Percentiles rank a stretch among this genome's conserved stretches.
Conservation (phyloP, 2,888 invertebrate genomes). For the Euphydryas editha region DNA sequence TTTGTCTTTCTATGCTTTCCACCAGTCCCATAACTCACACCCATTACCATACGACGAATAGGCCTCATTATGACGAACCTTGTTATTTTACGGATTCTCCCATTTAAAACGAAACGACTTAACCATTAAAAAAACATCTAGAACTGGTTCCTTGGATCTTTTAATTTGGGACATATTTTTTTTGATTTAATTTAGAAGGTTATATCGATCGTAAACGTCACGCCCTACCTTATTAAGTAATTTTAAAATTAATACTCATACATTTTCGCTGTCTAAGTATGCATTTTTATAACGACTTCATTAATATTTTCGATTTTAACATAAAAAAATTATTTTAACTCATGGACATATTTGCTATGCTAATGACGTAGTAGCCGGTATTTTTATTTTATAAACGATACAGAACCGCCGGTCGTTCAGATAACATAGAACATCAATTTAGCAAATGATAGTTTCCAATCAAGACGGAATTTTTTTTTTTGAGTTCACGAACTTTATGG, state of each 20-base stretch:
- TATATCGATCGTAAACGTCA: slow-evolving; percentile 23
- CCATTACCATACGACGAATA: slow-evolving; percentile 45
- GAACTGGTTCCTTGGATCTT: slow-evolving; percentile 41
- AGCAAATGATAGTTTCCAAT: slow-evolving; percentile 36
- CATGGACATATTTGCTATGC: slow-evolving; percentile 2
- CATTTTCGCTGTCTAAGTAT: not conserved
- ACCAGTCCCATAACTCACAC: slow-evolving; percentile 42
- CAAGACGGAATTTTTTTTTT: slow-evolving; percentile 30
- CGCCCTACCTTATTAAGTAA: not conserved
- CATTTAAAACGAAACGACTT: slow-evolving; percentile 40
- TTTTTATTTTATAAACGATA: slow-evolving; percentile 16
- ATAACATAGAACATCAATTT: slow-evolving; percentile 35
- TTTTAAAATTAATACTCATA: slow-evolving; percentile 1
- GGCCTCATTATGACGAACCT: slow-evolving; percentile 42
- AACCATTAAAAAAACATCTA: slow-evolving; percentile 28
- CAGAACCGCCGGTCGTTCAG: slow-evolving; percentile 27
- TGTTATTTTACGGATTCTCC: slow-evolving; percentile 43
- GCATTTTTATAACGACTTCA: not conserved
- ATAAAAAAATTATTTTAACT: not conserved
- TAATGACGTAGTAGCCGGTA: slow-evolving; percentile 13
- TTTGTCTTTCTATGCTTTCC: slow-evolving; percentile 24
- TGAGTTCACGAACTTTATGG: slow-evolving; percentile 41
- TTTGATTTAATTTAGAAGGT: slow-evolving; percentile 32
- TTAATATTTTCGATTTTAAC: not conserved
- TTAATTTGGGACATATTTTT: slow-evolving; percentile 39